phyloP scores from a whole-genome alignment of 2,888 invertebrate genomes.

The Bimastos eiseni region DNA sequence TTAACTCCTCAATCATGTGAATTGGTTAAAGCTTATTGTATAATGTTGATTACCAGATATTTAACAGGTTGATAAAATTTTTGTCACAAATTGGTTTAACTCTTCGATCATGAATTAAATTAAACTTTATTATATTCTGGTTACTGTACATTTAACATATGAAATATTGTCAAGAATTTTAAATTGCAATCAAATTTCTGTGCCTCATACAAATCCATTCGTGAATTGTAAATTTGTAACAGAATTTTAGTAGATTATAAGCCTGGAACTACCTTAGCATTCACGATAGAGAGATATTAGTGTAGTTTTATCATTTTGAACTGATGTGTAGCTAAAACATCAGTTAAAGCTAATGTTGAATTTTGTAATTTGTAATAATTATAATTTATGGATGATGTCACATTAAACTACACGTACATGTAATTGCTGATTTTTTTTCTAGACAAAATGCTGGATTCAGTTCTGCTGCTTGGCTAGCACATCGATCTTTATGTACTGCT shows the following conservation, averaged over 20 bases:
- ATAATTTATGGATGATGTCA: neutral
- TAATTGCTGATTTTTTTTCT: neutral
- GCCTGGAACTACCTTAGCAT: slow-evolving; percentile 13
- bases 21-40: no score
- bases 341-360: neutral
- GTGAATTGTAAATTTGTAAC: neutral
- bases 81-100: no score
- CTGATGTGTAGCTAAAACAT: neutral
- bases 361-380: neutral
- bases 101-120: no score
- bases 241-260: neutral
- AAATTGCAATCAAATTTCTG: neutral
- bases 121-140: neutral
- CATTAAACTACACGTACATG: neutral
- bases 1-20: no score
- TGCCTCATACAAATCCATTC: neutral
- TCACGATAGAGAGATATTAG: neutral
- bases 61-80: neutral
- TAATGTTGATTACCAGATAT: no score
- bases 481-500: no score
- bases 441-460: no score
- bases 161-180: neutral
- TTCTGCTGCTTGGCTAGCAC: no score
- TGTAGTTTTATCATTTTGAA: neutral
- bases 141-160: neutral